Percentiles rank a stretch among this genome's conserved stretches.
Evolutionary conservation across 2,113 vertebrate genomes (phyloP).

Genomic region (Agelaius tricolor): DNA sequence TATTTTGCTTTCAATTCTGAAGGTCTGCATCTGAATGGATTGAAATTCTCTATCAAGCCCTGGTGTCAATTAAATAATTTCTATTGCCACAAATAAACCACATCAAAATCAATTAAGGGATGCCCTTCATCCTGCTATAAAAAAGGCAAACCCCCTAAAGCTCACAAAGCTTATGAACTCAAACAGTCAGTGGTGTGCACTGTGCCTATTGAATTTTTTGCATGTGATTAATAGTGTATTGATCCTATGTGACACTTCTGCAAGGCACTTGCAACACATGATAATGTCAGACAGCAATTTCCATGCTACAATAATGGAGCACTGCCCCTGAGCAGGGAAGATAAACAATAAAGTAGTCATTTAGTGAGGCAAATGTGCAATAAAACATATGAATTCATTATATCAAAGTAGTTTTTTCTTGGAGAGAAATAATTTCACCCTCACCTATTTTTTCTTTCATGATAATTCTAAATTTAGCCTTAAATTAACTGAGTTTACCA

Average conservation of each 20-base stretch:
- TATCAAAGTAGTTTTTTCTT: neutral
- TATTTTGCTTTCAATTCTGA: neutral
- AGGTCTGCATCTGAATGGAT: neutral
- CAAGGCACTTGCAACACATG: neutral
- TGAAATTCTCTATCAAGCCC: neutral
- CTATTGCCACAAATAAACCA: neutral
- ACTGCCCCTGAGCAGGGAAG: neutral
- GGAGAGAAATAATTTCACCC: neutral
- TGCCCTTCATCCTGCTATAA: neutral
- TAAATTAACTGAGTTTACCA: neutral
- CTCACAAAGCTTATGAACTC: neutral
- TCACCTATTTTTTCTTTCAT: neutral
- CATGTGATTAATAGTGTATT: neutral
- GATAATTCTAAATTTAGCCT: neutral
- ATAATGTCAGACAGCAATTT: neutral
- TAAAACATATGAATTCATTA: neutral
- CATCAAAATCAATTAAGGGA: neutral
- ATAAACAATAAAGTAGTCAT: neutral
- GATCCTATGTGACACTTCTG: neutral
- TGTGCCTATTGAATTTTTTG: neutral
- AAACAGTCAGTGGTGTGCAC: neutral
- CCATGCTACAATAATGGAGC: accelerated
- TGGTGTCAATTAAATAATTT: neutral
- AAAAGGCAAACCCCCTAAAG: neutral
- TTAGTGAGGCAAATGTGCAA: neutral